Conservation (phyloP, 2,888 invertebrate genomes). For the Alloscopus bannaensis region DNA sequence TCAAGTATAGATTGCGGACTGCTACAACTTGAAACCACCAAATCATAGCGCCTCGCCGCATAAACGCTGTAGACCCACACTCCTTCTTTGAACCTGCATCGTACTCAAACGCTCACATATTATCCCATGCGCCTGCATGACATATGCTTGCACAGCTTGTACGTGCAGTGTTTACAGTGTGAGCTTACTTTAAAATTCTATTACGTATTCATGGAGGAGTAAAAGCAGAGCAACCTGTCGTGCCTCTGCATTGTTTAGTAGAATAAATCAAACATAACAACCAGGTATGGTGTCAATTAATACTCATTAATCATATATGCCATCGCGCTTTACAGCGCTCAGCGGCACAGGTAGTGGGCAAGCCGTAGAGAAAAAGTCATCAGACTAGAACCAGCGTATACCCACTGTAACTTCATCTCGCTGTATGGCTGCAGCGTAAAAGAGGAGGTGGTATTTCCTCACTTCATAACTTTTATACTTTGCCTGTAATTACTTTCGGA, state of each 20-base stretch:
- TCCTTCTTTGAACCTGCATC: too few relatives aligned
- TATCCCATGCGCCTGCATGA: too few relatives aligned
- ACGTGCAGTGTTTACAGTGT: not conserved
- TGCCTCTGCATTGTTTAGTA: conserved; percentile 61
- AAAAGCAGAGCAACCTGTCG: conserved; percentile 41
- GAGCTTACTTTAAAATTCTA: conserved; percentile 32
- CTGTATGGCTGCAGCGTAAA: not conserved
- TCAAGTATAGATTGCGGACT: conserved; percentile 54
- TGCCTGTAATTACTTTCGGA: conserved; percentile 62
- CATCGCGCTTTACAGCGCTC: conserved; percentile 45
- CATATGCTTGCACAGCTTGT: not conserved
- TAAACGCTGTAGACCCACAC: too few relatives aligned
- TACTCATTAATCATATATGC: conserved; percentile 65
- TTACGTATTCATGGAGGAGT: conserved; percentile 47
- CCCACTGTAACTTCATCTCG: not conserved
- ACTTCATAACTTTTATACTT: conserved; percentile 39
- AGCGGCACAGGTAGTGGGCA: conserved; percentile 5
- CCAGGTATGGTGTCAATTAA: conserved; percentile 69
- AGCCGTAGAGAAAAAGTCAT: not conserved
- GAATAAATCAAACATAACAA: conserved; percentile 70
- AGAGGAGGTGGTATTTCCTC: conserved; percentile 38
- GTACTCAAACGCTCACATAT: too few relatives aligned
- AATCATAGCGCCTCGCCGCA: conserved; percentile 22
- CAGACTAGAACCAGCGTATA: not conserved
- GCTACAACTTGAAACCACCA: conserved; percentile 35